Conservation (phyloP, 2,113 vertebrate species). For the Microcebus ravelobensis region DNA sequence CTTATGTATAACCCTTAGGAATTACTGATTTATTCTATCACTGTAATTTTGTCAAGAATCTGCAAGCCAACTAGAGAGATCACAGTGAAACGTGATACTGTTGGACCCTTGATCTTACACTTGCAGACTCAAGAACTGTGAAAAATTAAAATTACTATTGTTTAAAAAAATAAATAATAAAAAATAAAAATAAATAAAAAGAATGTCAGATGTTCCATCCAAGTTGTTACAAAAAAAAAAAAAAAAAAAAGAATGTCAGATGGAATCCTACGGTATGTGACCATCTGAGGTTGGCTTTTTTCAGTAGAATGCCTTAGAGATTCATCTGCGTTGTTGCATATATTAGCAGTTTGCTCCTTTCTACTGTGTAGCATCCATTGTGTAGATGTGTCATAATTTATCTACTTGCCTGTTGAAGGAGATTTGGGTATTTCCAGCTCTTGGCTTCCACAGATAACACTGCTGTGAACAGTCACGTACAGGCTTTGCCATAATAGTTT, state of each 20-base stretch:
- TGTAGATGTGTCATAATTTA: fast-evolving
- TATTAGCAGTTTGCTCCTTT: not conserved
- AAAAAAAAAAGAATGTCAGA: not conserved
- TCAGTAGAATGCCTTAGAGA: not conserved
- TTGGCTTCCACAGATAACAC: not conserved
- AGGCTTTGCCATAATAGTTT: not conserved
- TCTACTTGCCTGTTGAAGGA: not conserved
- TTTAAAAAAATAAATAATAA: not conserved
- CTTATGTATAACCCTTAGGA: not conserved
- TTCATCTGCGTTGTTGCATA: fast-evolving
- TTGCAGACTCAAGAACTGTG: not conserved
- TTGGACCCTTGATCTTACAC: not conserved
- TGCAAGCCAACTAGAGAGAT: not conserved
- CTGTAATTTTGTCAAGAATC: not conserved
- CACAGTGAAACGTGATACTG: not conserved
- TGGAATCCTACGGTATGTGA: not conserved
- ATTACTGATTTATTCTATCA: not conserved
- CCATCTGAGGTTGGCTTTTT: not conserved
- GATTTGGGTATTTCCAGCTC: not conserved
- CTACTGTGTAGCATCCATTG: fast-evolving
- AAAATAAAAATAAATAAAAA: no score
- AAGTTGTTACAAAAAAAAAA: no score
- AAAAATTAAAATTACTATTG: not conserved
- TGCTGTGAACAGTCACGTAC: not conserved
- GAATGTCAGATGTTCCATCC: no score